A percentile compares a stretch with the other conserved stretches of the same genome.
phyloP scores from a whole-genome alignment of 2,888 invertebrate species.

The Hesperia comma region DNA sequence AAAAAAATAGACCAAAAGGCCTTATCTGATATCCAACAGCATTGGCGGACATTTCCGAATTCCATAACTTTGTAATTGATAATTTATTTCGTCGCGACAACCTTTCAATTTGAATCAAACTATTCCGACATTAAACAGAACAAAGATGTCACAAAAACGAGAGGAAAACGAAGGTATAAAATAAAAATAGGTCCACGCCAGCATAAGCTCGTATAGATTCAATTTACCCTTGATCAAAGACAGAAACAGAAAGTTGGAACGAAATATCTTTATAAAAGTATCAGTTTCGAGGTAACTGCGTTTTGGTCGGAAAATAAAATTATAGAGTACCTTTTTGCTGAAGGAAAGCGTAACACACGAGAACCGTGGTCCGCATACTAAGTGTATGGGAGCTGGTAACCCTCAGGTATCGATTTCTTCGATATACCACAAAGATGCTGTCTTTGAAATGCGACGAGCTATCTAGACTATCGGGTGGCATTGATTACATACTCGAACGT shows the following conservation, averaged over 20 bases:
- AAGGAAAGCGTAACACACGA: conserved; percentile 75
- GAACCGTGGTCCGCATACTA: conserved; percentile 69
- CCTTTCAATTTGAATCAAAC: conserved; percentile 16
- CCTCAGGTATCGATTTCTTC: conserved; percentile 67
- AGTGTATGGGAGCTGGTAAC: conserved; percentile 53
- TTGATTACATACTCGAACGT: conserved; percentile 29
- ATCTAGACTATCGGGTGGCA: conserved; percentile 27
- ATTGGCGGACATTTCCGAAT: no score
- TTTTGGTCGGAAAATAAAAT: conserved; percentile 82
- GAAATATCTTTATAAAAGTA: conserved; percentile 70
- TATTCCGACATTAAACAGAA: conserved; percentile 17
- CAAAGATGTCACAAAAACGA: conserved; percentile 31
- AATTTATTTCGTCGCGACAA: not conserved
- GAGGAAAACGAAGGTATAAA: conserved; percentile 33
- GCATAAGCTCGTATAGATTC: conserved; percentile 49
- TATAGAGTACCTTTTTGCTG: conserved; percentile 81
- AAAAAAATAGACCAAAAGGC: no score
- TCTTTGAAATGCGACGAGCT: conserved; percentile 32
- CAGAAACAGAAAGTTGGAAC: conserved; percentile 54
- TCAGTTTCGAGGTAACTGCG: conserved; percentile 77
- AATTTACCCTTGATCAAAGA: conserved; percentile 59
- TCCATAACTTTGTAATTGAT: no score
- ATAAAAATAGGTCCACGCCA: conserved; percentile 27
- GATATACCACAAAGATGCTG: conserved; percentile 54
- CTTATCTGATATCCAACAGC: no score